These are phyloP conservation scores for Lepidothrix coronata DNA, from an alignment of 2,113 vertebrate species.

Conservation along the genomic window DNA sequence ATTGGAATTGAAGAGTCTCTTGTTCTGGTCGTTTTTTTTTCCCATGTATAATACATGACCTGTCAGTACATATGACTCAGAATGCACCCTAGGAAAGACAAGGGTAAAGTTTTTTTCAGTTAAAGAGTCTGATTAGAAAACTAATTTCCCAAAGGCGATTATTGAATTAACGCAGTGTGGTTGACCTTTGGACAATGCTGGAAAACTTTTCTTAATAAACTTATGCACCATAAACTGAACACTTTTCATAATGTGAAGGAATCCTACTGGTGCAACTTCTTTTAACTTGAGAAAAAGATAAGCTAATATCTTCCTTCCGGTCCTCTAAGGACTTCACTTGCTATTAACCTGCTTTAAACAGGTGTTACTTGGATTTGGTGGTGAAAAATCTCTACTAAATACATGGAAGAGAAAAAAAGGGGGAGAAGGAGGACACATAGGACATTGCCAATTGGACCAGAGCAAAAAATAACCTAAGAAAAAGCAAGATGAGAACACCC, in stretches of 20 bases:
- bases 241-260: neutral
- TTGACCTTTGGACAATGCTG: neutral
- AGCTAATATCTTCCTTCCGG: neutral
- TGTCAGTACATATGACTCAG: neutral
- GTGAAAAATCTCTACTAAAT: neutral
- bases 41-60: neutral
- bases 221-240: neutral
- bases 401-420: neutral
- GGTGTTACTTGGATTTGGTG: neutral
- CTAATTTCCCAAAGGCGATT: neutral
- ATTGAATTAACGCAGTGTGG: neutral
- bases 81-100: neutral
- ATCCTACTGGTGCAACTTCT: neutral
- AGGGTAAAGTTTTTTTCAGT: neutral
- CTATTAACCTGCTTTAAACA: neutral
- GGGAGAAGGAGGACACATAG: neutral
- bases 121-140: neutral
- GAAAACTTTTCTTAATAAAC: neutral
- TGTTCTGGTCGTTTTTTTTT: neutral
- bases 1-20: neutral
- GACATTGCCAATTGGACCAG: neutral
- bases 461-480: neutral
- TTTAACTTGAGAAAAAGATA: neutral
- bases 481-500: neutral
- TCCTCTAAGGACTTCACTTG: neutral